Evolutionary conservation across 2,797 vertebrate species (phyloP).

Genomic region (Sternotherus odoratus): DNA sequence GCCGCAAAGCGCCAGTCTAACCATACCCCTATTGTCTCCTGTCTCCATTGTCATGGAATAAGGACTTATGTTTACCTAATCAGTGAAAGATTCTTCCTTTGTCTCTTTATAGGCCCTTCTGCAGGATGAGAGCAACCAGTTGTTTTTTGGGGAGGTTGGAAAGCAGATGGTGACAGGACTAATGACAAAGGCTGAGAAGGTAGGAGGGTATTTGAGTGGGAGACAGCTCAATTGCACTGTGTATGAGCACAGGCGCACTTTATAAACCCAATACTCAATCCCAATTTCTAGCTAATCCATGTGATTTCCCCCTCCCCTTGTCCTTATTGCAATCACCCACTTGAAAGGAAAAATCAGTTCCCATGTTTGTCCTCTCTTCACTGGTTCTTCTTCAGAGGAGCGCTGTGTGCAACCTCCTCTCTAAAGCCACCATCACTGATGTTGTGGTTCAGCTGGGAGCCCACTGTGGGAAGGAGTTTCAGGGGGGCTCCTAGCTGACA

Average conservation of each 20-base stretch:
- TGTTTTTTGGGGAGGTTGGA: constrained; percentile 96
- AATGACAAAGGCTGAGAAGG: constrained; percentile 97
- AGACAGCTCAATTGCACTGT: not conserved
- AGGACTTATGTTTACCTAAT: not conserved
- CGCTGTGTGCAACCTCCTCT: not conserved
- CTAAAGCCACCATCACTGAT: not conserved
- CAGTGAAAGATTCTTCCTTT: not conserved
- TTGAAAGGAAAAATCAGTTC: not conserved
- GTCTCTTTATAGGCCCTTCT: constrained; percentile 86
- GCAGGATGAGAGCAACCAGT: constrained; percentile 89
- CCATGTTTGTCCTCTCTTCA: not conserved
- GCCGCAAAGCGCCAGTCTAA: no score
- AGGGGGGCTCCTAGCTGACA: not conserved
- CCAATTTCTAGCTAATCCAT: not conserved
- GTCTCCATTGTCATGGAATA: not conserved
- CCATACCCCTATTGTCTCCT: not conserved
- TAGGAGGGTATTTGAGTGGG: constrained; percentile 66
- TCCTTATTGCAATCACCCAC: not conserved
- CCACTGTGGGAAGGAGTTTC: not conserved
- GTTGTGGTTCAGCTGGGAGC: not conserved
- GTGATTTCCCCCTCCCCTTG: not conserved
- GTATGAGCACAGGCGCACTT: not conserved
- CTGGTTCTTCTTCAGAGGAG: not conserved
- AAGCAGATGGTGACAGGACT: constrained; percentile 96
- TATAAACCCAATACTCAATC: not conserved